Evolutionary conservation across 2,113 vertebrate species (phyloP).

Genomic region (Carettochelys insculpta): DNA sequence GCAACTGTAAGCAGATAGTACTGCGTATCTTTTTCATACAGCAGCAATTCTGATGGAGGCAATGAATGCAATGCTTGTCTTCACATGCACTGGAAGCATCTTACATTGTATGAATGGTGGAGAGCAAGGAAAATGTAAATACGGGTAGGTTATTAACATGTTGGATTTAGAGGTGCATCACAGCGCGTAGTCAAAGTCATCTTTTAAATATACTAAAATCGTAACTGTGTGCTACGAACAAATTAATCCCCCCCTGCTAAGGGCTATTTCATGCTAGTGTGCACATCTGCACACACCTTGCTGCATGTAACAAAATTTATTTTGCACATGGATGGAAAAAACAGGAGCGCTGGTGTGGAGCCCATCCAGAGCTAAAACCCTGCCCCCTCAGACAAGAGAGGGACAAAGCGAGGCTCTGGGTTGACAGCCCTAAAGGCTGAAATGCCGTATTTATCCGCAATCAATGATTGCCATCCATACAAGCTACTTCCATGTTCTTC

Average conservation of each 20-base stretch:
- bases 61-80: rapidly evolving
- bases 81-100: background rate
- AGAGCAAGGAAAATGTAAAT: background rate
- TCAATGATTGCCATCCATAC: background rate
- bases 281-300: too few species aligned
- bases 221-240: background rate
- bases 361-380: too few species aligned
- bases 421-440: background rate
- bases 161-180: background rate
- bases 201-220: background rate
- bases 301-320: too few species aligned
- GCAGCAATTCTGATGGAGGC: background rate
- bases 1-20: background rate
- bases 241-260: background rate
- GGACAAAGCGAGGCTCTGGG: background rate
- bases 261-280: background rate
- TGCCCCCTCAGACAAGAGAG: too few species aligned
- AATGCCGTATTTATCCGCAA: background rate
- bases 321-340: too few species aligned
- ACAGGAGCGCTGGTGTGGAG: too few species aligned
- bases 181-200: background rate
- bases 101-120: background rate
- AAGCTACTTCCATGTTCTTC: background rate
- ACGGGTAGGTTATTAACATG: background rate
- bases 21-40: background rate